phyloP scores from a whole-genome alignment of 2,113 vertebrate genomes.

The Elanus axillaris region DNA sequence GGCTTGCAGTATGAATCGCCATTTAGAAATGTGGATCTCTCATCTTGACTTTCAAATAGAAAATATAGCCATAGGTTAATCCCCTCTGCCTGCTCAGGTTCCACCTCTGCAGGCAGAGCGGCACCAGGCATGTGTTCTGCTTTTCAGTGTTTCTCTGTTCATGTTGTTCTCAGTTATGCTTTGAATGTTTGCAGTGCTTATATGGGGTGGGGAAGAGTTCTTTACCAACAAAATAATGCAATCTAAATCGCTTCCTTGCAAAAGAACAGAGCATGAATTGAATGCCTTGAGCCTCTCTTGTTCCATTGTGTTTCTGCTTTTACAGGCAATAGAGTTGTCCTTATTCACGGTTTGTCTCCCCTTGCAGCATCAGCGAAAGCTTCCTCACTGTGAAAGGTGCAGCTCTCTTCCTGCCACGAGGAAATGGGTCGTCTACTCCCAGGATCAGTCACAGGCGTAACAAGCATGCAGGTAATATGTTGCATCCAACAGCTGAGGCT shows the following conservation, averaged over 20 bases:
- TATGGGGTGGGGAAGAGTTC: background rate
- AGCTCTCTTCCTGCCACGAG: slow-evolving; percentile 91
- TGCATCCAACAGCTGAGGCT: background rate
- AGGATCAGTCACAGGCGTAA: slow-evolving; percentile 86
- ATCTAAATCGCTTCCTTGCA: background rate
- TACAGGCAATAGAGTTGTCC: background rate
- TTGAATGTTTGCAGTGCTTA: background rate
- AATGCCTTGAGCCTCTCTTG: background rate
- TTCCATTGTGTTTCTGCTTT: background rate
- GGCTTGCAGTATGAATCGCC: background rate
- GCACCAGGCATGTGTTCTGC: background rate
- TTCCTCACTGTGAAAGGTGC: slow-evolving; percentile 98
- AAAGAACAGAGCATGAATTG: background rate
- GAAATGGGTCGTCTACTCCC: slow-evolving; percentile 86
- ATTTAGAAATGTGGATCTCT: background rate
- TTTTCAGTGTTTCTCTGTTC: background rate
- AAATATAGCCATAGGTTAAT: slow-evolving; percentile 25
- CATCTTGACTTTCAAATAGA: background rate
- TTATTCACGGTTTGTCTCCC: background rate
- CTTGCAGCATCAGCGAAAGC: slow-evolving; percentile 91
- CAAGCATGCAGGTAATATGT: slow-evolving; percentile 90
- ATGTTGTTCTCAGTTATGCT: background rate
- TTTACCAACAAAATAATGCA: background rate
- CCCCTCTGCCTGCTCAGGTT: slow-evolving; percentile 1
- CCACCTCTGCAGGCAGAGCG: background rate